Conservation (phyloP, 2,888 invertebrate genomes). For the Agrotis clavis region DNA sequence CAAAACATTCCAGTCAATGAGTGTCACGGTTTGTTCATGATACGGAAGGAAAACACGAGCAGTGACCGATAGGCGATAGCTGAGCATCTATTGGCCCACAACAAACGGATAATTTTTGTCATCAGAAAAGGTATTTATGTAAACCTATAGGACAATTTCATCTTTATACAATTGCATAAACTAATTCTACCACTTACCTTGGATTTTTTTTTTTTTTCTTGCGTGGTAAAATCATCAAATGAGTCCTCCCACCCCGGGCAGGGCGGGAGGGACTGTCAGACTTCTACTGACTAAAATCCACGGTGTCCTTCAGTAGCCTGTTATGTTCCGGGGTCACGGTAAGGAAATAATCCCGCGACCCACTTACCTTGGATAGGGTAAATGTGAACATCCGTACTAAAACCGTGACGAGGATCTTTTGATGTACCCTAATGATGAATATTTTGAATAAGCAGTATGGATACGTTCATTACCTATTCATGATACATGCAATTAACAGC, state of each 20-base stretch:
- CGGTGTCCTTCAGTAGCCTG: no score
- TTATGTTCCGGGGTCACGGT: no score
- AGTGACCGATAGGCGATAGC: conserved; percentile 30
- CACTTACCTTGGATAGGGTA: no score
- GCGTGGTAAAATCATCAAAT: no score
- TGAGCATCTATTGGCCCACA: not conserved
- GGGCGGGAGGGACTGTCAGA: no score
- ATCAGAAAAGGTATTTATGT: not conserved
- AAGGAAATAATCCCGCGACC: no score
- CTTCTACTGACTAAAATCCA: no score
- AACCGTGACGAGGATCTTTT: not conserved
- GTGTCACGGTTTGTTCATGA: conserved; percentile 33
- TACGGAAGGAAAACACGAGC: conserved; percentile 21
- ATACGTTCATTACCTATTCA: conserved; percentile 8
- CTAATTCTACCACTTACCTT: conserved; percentile 9
- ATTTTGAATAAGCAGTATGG: conserved; percentile 3
- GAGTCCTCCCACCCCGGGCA: no score
- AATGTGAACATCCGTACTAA: conserved; percentile 5
- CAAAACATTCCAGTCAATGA: conserved; percentile 39
- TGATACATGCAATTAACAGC: conserved; percentile 21
- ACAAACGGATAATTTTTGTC: not conserved
- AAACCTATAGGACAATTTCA: not conserved
- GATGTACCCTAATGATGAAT: not conserved
- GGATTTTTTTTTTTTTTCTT: no score
- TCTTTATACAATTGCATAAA: not conserved